Base-by-base conservation (phyloP, 1,140 invertebrate genomes). In the Sycophaga agraensis region DNA sequence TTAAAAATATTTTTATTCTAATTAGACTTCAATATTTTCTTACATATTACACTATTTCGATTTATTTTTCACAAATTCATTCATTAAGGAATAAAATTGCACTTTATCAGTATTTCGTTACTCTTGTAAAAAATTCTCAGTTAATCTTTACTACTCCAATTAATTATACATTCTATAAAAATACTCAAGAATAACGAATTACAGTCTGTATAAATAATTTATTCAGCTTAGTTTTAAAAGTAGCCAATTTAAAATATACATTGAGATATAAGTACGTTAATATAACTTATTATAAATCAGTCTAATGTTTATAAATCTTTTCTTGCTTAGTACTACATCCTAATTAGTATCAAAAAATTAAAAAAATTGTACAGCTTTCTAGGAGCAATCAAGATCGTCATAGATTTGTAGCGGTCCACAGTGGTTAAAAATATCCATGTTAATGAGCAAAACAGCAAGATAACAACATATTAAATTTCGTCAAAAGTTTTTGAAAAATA, bases 201-300 rank as follows among this genome's bases (percentile, higher is more conserved):
- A n/a, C n/a, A n/a, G n/a, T n/a, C n/a, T 24, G 14, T 24, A 45
- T 21, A 45, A 22, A 14, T 28, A 5, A 48, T 16, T 48, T 16
- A 48, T 21, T 11, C 34, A 46, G 24, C 2, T 17, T 56, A 22
- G 37, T 56, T 35, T 46, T 22, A 56, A 45, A 56, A 56, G 28
- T 28, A 56, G 28, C 14, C 7, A 35, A 43, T 17, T 43, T 17
- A 17, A 9, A 35, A 28, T 43, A 42, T n/a, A 4, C 8, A 22
- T 24, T 17, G 28, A 31, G 16, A 16, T 53, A 34, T 55, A 45
- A 43, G 40, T 55, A 55, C 26, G 21, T 34, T 21, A 55, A n/a
- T 46, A 8, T 35, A 14, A 22, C 17, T 56, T 56, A 56, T 35
- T 31, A 35, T 56, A 56, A 46, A 56, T 56, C 42, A 56, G 40